Evolutionary conservation across 2,888 invertebrate genomes (phyloP), one percentile per base, ranked within the genome.

Genomic region (Drosophila seclusa): DNA sequence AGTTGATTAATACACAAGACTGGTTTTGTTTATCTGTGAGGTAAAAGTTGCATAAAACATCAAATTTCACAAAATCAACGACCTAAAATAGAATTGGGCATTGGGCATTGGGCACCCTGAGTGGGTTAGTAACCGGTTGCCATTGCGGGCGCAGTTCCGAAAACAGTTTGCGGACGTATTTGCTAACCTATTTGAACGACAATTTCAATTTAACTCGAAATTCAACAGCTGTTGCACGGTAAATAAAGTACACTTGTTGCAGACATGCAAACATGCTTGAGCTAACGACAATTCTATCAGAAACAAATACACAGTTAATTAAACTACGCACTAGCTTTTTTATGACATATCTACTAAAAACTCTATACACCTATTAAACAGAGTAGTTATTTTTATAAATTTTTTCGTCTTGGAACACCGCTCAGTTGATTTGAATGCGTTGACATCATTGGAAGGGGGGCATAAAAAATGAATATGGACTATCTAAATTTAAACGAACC

Each of bases 401-500:
- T 70, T 71, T 32, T 24, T 36, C 24, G 29, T 58, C 36, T 38
- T 50, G 8, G 32, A 65, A 65, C 62, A 49, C 38, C 58, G n/a
- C 32, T 34, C 18, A 24, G 29, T 34, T 52, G 61, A 27, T 5
- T 31, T 32, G 7, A 13, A n/a, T 4, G 40, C 24, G 36, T 13
- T 38, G 42, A 50, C 45, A 18, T 24, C 38, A 34, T 31, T 1
- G 36, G 18, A 2, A 10, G 54, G 36, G 49, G 59, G 31, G 21
- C 16, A 36, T 36, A 21, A 24, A 5, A 52, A 61, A 48, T 59
- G 50, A 18, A 59, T 34, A n/a, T 54, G 27, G 58, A 45, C 11
- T 21, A 11, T 5, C 65, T 65, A 72, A 80, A 72, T 80, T 59
- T 68, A 68, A 68, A 65, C 52, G 32, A 57, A 67, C 64, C 74